Evolutionary conservation across 2,797 vertebrate species (phyloP).

Genomic region (Decapterus maruadsi): DNA sequence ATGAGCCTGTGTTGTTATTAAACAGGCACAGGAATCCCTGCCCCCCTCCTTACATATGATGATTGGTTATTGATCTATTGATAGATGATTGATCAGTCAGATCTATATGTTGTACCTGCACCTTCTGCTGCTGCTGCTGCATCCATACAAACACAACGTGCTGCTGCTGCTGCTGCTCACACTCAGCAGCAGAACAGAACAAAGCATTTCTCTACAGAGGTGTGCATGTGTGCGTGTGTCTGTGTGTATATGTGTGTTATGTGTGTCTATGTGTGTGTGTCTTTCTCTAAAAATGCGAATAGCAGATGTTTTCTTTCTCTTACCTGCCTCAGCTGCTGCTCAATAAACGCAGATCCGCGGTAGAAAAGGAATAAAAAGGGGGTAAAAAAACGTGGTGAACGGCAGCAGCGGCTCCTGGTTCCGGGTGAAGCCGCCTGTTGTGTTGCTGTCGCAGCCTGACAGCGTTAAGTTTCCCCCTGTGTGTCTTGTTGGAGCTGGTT

Average conservation of each 20-base stretch:
- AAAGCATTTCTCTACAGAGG: slow-evolving; percentile 56
- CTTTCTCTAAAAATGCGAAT: slow-evolving; percentile 19
- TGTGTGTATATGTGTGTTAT: not conserved
- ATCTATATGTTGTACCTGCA: slow-evolving; percentile 7
- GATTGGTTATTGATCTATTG: not conserved
- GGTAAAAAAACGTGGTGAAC: no score
- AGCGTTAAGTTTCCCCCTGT: slow-evolving; percentile 5
- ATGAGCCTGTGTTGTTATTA: no score
- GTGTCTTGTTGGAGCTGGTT: slow-evolving; percentile 14
- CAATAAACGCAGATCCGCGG: not conserved
- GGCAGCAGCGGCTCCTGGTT: no score
- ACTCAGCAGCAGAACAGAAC: slow-evolving; percentile 53
- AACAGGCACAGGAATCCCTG: no score
- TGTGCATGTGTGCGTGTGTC: not conserved
- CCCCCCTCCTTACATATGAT: not conserved
- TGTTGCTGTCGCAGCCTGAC: not conserved
- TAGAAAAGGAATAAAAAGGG: not conserved
- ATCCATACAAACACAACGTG: slow-evolving; percentile 29
- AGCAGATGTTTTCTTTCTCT: slow-evolving; percentile 53
- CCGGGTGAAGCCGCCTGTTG: no score
- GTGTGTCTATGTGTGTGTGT: no score
- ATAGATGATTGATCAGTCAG: not conserved
- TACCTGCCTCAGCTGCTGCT: slow-evolving; percentile 52
- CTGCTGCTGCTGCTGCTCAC: slow-evolving; percentile 1
- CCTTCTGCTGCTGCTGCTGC: slow-evolving; percentile 15